Base-by-base conservation (phyloP, 2,797 vertebrate species). In the Periophthalmus magnuspinnatus region DNA sequence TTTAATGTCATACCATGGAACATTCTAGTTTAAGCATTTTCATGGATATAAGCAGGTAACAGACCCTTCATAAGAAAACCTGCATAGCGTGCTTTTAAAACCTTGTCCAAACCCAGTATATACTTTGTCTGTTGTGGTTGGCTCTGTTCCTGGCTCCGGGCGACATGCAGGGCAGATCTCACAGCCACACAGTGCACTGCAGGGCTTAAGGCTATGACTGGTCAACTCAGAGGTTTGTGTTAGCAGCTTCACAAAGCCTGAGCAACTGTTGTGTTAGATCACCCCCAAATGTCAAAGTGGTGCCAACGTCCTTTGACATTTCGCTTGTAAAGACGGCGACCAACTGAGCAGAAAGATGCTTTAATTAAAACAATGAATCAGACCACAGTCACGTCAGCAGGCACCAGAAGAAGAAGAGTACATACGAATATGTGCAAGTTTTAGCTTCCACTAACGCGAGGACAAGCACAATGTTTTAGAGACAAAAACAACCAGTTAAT, bases 101-200 rank as follows among this genome's bases (percentile, higher is more conserved):
- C 48, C 1, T 48, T 48, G 47, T 48, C 47, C 47, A 7, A 19
- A 38, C 50, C 48, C 17, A n/a, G 17, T 19, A n/a, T 50, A n/a
- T 8, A 16, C 48, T 50, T 16, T 14, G 41, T 45, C 41, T 1
- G 14, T 45, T 45, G 41, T 45, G 41, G 38, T 45, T 45, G 41
- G 41, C 41, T 45, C 41, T 45, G 41, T 71, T 71, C 74, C 67
- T 68, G 77, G 68, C 59, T 74, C 74, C 71, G 33, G 72, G 68
- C 52, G 48, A 50, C 45, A 74, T 72, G 75, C 9, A 19, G 19
- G 38, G 58, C 65, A 68, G 78, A 74, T 76, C 52, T 70, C 63
- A 58, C 68, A 54, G 56, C 65, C 64, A 63, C 54, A 47, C 56
- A 65, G 69, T 38, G 33, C 61, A 72, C 64, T 59, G 72, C 16